A percentile compares a stretch with the other conserved stretches of the same genome.
Evolutionary conservation across 92 coral and sea anemone genomes (phyloP).

Genomic region (Phenganax stokvisi): DNA sequence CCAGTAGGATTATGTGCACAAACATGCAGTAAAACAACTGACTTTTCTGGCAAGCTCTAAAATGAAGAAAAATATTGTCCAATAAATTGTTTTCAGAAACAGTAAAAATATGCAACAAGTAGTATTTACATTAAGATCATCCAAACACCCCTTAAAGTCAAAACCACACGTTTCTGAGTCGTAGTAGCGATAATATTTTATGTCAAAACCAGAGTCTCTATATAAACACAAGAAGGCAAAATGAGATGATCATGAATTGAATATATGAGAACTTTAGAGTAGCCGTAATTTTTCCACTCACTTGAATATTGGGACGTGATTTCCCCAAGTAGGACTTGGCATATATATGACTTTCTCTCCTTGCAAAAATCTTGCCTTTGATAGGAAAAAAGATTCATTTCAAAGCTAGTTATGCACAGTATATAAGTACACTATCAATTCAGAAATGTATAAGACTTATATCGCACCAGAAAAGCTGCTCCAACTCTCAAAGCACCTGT

Average conservation of each 20-base stretch:
- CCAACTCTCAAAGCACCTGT: slow-evolving; percentile 93
- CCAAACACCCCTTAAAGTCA: slow-evolving; percentile 85
- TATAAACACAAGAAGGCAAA: neutral
- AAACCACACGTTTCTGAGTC: slow-evolving; percentile 94
- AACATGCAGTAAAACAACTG: slow-evolving; percentile 76
- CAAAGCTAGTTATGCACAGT: neutral
- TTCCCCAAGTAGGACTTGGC: slow-evolving; percentile 99
- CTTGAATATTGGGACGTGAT: slow-evolving; percentile 80
- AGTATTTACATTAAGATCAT: slow-evolving; percentile 74
- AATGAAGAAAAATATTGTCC: slow-evolving; percentile 3
- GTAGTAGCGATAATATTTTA: slow-evolving; percentile 77
- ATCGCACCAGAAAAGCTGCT: slow-evolving; percentile 73
- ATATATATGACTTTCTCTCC: slow-evolving; percentile 73
- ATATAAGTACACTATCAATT: neutral
- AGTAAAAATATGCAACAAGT: neutral
- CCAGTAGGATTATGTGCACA: slow-evolving; percentile 99
- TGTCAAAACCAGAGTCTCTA: slow-evolving; percentile 72
- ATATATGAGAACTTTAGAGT: neutral
- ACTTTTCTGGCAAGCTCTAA: slow-evolving; percentile 84
- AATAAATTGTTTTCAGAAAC: neutral
- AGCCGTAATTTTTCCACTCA: slow-evolving; percentile 9
- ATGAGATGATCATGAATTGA: neutral
- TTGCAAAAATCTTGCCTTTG: slow-evolving; percentile 74
- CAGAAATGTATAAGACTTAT: neutral
- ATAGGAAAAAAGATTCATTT: slow-evolving; percentile 2